phyloP scores from a whole-genome alignment of 2,113 vertebrate genomes.

The Chiloscyllium plagiosum region DNA sequence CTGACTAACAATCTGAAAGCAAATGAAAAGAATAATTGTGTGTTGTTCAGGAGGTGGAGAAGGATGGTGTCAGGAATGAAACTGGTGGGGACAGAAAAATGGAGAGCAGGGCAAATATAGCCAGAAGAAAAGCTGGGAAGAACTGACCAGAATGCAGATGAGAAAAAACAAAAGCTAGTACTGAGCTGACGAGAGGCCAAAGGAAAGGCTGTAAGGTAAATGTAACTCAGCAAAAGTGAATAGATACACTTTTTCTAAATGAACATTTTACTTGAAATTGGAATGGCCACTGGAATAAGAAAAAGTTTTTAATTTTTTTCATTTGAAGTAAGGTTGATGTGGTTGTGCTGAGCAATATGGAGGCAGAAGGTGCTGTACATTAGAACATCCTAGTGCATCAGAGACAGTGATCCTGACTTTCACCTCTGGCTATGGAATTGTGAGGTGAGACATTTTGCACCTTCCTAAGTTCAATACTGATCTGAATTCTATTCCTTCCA shows the following conservation, averaged over 20 bases:
- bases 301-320: neutral
- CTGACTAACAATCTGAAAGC: neutral
- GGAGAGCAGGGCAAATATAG: neutral
- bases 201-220: neutral
- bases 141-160: neutral
- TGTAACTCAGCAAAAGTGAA: neutral
- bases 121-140: neutral
- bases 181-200: neutral
- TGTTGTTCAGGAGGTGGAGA: neutral
- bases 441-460: too few relatives aligned
- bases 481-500: too few relatives aligned
- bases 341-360: neutral
- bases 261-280: neutral
- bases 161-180: neutral
- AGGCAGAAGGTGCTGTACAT: neutral
- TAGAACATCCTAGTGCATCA: neutral
- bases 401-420: neutral
- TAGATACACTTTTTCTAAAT: neutral
- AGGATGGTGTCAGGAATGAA: neutral
- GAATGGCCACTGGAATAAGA: neutral
- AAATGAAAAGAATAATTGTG: neutral
- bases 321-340: neutral
- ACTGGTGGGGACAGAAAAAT: neutral
- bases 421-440: too few relatives aligned
- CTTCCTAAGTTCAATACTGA: too few relatives aligned